Evolutionary conservation across 2,797 vertebrate species (phyloP), one percentile per base, ranked within the genome.

Genomic region (Harpagifer antarcticus): DNA sequence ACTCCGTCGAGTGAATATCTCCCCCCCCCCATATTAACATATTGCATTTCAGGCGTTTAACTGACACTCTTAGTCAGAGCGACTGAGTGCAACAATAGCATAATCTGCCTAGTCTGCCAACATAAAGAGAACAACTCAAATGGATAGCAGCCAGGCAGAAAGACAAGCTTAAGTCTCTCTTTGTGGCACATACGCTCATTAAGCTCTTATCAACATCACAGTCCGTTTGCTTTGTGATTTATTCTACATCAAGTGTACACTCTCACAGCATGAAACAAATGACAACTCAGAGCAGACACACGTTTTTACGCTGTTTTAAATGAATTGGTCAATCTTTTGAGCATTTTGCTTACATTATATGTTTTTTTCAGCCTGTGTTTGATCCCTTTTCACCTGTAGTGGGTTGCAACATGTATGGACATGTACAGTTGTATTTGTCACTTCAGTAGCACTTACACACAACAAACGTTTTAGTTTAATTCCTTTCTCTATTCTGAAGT

Each of bases 1-100:
- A 67, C 55, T 43, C 72, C 66, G 81, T 76, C 31, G 48, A 74
- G 56, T 33, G 56, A 83, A 80, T 68, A 78, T 62, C 72, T 54
- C 48, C 60, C 68, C 23, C 23, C 23, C 19, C 68, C 33, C 33
- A 7, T 37, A 82, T 89, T 91, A 76, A 82, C 68, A 86, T 88
- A 90, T 78, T 79, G 61, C 78, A 80, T 89, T 88, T 86, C 65
- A 81, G 80, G 74, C 80, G 68, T 87, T 87, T 77, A 88, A 85
- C 68, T 82, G 76, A 85, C 83, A 76, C 69, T 78, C 71, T 82
- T 60, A 68, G 72, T 67, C 19, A 12, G 61, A 80, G 73, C 50
- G 19, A 59, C 49, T 63, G 68, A 87, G 74, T 67, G 59, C 78
- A 84, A 87, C 79, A 89, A 89, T 78, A 66, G 59, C 9, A 23